Base-by-base conservation (phyloP, 2,797 vertebrate genomes). In the Malacoctenus gilli region DNA sequence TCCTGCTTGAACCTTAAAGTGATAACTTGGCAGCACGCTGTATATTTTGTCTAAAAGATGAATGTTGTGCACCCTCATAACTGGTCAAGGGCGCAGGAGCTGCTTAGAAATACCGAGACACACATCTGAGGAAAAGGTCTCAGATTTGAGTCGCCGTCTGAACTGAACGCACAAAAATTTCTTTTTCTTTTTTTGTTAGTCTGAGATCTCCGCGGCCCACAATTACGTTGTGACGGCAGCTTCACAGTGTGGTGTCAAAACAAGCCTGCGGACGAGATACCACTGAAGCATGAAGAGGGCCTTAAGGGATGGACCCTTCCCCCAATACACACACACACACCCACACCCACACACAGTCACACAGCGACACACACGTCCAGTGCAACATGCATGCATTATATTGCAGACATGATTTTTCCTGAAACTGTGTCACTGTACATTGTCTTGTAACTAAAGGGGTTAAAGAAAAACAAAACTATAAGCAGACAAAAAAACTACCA, bases 21-120 rank as follows among this genome's bases (percentile, higher is more conserved):
- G 34, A 64, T 78, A 76, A 63, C 35, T 58, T 34, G 23, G 49
- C 28, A 57, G n/a, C 36, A 32, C 21, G 18, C 38, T 31, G 41
- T 69, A 25, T 83, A 34, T 78, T 81, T 75, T 68, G 79, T 77
- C 79, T 81, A n/a, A 23, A 44, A 19, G 44, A 66, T 54, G 39
- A 60, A 39, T 35, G 61, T 62, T 60, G 46, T 22, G n/a, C 31
- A 5, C 11, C 41, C n/a, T 44, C 59, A 31, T 55, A 38, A 44
- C n/a, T 46, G 21, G 61, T 66, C 60, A 58, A 75, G 66, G 55
- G 5, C 32, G 59, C 53, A 40, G 28, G 21, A 15, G 10, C 7
- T 51, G 14, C 31, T 15, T 25, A 31, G 12, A 40, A 18, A 13
- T 22, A 13, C 13, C 2, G 23, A 16, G 30, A 59, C 35, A 30